phyloP scores from a whole-genome alignment of 2,888 invertebrate species.

The Clanis bilineata region DNA sequence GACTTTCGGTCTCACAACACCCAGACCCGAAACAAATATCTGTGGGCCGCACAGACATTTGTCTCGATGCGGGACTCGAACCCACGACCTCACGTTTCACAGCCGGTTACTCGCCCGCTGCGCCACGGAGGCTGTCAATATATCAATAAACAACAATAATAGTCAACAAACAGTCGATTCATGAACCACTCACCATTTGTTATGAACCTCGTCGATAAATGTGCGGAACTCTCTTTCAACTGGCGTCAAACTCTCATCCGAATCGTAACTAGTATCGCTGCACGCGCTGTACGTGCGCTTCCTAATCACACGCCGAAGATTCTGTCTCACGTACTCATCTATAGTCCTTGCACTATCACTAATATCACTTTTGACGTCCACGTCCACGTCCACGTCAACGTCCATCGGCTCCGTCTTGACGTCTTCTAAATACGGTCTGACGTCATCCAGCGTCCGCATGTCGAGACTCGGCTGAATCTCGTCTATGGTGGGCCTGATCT shows the following conservation, averaged over 20 bases:
- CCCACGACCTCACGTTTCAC: too few relatives aligned
- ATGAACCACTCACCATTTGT: constrained; percentile 64
- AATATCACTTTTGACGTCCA: constrained; percentile 63
- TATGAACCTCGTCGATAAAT: constrained; percentile 71
- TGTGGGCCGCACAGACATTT: too few relatives aligned
- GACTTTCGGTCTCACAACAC: too few relatives aligned
- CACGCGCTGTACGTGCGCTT: constrained; percentile 63
- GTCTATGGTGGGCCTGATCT: constrained; percentile 9
- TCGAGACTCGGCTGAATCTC: constrained; percentile 22
- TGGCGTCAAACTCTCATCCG: constrained; percentile 67
- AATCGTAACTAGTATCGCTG: constrained; percentile 66
- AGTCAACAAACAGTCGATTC: not conserved
- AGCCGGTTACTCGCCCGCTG: too few relatives aligned
- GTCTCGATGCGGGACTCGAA: too few relatives aligned
- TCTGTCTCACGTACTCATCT: constrained; percentile 50
- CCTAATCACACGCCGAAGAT: constrained; percentile 47
- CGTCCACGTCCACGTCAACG: constrained; percentile 44
- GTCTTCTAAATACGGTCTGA: constrained; percentile 34
- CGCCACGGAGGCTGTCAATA: too few relatives aligned
- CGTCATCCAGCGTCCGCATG: constrained; percentile 23
- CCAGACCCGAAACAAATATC: too few relatives aligned
- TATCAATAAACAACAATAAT: constrained; percentile 2
- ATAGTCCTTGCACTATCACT: constrained; percentile 59
- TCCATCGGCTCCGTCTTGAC: constrained; percentile 22
- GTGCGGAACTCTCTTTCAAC: constrained; percentile 70